Percentiles rank a stretch among this genome's conserved stretches.
Conservation (phyloP, 2,888 invertebrate species). For the Dicranocentrus wangi region DNA sequence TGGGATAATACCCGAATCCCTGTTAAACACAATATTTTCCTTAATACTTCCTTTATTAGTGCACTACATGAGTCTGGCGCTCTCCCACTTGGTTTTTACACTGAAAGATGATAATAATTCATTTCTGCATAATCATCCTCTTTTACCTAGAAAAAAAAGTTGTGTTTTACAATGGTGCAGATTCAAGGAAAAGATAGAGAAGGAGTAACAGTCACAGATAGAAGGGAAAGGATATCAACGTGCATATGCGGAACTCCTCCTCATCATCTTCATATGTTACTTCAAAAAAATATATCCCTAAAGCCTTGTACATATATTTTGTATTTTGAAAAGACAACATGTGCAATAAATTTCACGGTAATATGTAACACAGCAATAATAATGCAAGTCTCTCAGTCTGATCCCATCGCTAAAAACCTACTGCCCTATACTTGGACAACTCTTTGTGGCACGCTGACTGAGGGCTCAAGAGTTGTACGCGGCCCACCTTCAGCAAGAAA, state of each 20-base stretch:
- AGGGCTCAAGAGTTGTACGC: slow-evolving; percentile 25
- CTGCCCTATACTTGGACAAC: slow-evolving; percentile 55
- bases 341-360: slow-evolving; percentile 14
- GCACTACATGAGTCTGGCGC: not conserved
- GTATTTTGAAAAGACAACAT: not conserved
- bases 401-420: no score
- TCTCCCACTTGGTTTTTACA: slow-evolving; percentile 19
- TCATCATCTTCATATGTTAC: no score
- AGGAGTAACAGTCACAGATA: no score
- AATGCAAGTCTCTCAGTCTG: no score
- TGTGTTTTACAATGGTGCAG: no score
- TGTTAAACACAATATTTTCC: slow-evolving; percentile 4
- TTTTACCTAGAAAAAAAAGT: slow-evolving; percentile 16
- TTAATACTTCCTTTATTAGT: slow-evolving; percentile 11
- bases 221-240: no score
- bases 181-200: no score
- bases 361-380: not conserved
- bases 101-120: not conserved
- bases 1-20: not conserved
- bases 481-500: slow-evolving; percentile 28
- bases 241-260: no score
- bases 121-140: slow-evolving; percentile 35
- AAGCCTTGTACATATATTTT: no score
- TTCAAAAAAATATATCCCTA: no score
- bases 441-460: slow-evolving; percentile 34